phyloP scores from a whole-genome alignment of 2,797 vertebrate genomes.

The Adelosebastes latens region DNA sequence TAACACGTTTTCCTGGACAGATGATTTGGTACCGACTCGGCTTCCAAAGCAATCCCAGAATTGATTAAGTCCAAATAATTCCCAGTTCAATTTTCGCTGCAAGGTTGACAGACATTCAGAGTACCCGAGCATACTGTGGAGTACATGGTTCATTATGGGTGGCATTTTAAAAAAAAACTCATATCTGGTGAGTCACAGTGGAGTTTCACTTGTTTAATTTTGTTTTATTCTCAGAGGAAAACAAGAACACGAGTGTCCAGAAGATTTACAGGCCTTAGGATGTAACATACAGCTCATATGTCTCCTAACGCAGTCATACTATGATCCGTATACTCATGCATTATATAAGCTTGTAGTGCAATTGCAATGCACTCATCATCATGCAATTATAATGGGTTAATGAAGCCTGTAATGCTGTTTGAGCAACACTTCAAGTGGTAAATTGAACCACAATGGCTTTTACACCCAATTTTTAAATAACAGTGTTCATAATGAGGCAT shows the following conservation, averaged over 20 bases:
- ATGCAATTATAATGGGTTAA: conserved; percentile 64
- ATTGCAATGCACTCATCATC: conserved; percentile 53
- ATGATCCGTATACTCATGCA: conserved; percentile 17
- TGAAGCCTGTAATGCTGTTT: conserved; percentile 69
- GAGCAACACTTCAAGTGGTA: conserved; percentile 61
- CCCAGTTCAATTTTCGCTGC: background rate
- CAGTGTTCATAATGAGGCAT: conserved; percentile 24
- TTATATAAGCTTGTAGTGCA: conserved; percentile 32
- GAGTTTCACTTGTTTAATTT: conserved; percentile 33
- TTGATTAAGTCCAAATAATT: conserved; percentile 43
- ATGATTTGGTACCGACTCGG: conserved; percentile 13
- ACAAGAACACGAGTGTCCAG: conserved; percentile 3
- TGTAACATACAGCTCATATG: background rate
- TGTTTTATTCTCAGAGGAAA: conserved; percentile 23
- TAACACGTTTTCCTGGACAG: conserved; percentile 9
- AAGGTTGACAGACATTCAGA: conserved; percentile 9
- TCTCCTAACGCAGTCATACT: background rate
- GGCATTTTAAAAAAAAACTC: conserved; percentile 16
- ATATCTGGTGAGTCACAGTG: background rate
- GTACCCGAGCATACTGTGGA: conserved; percentile 8
- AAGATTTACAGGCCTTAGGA: background rate
- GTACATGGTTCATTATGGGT: conserved; percentile 40
- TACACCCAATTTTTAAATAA: conserved; percentile 26
- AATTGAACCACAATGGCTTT: conserved; percentile 56
- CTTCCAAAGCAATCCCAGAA: conserved; percentile 27